phyloP scores from a whole-genome alignment of 2,797 vertebrate species.

The Ceyx erithaca region DNA sequence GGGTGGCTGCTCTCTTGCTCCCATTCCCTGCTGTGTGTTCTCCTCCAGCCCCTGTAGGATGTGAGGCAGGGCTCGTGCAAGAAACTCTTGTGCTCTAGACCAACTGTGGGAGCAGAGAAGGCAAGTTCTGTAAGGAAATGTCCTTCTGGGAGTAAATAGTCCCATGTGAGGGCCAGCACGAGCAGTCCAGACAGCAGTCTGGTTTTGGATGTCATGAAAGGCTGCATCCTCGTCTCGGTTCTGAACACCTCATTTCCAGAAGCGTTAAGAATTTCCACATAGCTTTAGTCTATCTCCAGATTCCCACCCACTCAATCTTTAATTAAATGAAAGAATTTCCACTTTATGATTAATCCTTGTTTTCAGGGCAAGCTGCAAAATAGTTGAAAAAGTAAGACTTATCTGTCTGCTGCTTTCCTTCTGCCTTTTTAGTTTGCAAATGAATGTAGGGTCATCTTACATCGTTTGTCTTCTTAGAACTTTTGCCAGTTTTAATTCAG shows the following conservation, averaged over 20 bases:
- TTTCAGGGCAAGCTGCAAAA: constrained; percentile 54
- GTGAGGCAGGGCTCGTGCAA: background rate
- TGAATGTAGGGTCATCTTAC: constrained; percentile 60
- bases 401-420: constrained; percentile 55
- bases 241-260: background rate
- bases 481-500: constrained; percentile 83
- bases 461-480: constrained; percentile 84
- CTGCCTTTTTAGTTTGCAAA: constrained; percentile 70
- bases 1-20: background rate
- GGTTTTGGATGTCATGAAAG: background rate
- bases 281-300: constrained; percentile 12
- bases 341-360: constrained; percentile 63
- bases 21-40: background rate
- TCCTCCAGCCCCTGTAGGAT: background rate
- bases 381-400: constrained; percentile 65
- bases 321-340: constrained; percentile 67
- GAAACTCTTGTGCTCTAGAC: background rate
- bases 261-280: background rate
- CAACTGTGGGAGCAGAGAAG: background rate
- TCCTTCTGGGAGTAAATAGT: background rate
- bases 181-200: background rate
- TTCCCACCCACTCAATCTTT: constrained; percentile 46
- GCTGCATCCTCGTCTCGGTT: background rate
- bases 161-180: background rate
- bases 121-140: background rate